Evolutionary conservation across 2,888 invertebrate genomes (phyloP).

Genomic region (Thumatha senex): DNA sequence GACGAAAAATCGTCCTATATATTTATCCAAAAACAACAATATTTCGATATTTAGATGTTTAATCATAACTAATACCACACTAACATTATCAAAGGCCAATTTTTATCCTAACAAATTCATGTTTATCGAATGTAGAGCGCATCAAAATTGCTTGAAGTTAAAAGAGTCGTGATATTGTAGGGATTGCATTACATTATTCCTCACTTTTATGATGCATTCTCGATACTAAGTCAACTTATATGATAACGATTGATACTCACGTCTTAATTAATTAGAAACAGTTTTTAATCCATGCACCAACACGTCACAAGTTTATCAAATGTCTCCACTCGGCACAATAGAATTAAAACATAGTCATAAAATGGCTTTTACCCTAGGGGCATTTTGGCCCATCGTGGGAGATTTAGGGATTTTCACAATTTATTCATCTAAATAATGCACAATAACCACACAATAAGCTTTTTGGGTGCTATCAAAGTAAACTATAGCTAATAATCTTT

Average conservation of each 20-base stretch:
- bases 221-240: neutral
- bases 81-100: too few species aligned
- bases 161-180: too few species aligned
- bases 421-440: constrained; percentile 5
- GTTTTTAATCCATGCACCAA: constrained; percentile 25
- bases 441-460: constrained; percentile 6
- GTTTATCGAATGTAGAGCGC: too few species aligned
- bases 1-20: too few species aligned
- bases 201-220: neutral
- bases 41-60: too few species aligned
- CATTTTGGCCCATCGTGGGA: constrained; percentile 28
- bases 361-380: constrained; percentile 43
- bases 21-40: too few species aligned
- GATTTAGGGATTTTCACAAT: constrained; percentile 4
- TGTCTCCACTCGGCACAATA: constrained; percentile 26
- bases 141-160: too few species aligned
- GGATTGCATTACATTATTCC: too few species aligned
- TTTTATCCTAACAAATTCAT: too few species aligned
- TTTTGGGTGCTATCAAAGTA: neutral
- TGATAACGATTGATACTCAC: constrained; percentile 22
- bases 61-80: too few species aligned
- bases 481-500: constrained; percentile 7
- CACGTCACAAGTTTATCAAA: constrained; percentile 55
- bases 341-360: constrained; percentile 38
- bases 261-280: constrained; percentile 27